Evolutionary conservation across 1,140 invertebrate genomes (phyloP), one percentile per base, ranked within the genome.

Genomic region (Aethina tumida): DNA sequence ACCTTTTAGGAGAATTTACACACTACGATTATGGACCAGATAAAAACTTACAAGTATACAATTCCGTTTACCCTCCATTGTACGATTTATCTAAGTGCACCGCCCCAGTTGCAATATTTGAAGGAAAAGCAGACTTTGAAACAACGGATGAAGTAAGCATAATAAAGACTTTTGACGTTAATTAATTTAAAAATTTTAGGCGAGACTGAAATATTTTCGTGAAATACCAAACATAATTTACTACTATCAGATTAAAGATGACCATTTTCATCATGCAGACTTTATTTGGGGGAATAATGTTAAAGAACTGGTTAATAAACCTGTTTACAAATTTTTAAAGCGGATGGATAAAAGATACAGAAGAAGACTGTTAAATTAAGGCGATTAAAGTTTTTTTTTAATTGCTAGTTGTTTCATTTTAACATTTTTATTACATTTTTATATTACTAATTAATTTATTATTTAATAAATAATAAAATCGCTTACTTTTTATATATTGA

Each of bases 11-110:
- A 10, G 19, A 27, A 8, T 47, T 50, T 35, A 34, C 39, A 12
- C 34, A 47, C 27, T 50, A 41, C 28, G 48, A 50, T 24, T 50
- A 39, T 27, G 50, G 50, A 8, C 35, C 13, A 2, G 4, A 27
- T 8, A 8, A n/a, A 13, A 48, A 48, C 20, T 21, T 32, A 3
- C 5, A 31, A 2, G 37, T 26, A 5, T 48, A 48, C 31, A 27
- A 33, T 24, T 27, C 13, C 9, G 7, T 22, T 10, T 20, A 29
- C 3, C 45, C 45, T 8, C 45, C 45, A 12, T 16, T 13, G 5
- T 48, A 43, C 32, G 21, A 48, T 25, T 2, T 44, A 2, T 10
- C 15, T 2, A 27, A 43, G 25, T 14, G 43, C 2, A 33, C 21
- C 5, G 25, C 17, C 7, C 45, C 45, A 2, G 12, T 48, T 12